Conservation (phyloP, 2,797 vertebrate species). For the Octomys mimax region DNA sequence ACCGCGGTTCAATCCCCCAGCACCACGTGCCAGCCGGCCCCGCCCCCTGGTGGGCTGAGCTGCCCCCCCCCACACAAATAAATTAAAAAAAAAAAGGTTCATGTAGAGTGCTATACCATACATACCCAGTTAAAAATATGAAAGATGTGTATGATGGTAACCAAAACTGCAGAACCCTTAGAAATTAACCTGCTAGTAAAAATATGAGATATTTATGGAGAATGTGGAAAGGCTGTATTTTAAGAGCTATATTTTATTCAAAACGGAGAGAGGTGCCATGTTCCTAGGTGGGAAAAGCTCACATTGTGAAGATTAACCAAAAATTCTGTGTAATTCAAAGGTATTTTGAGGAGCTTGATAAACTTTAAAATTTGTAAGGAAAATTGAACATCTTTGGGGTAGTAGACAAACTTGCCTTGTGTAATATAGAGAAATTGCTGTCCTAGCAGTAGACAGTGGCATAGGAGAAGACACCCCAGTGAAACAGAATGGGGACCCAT, state of each 20-base stretch:
- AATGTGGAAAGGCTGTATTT: neutral
- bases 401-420: neutral
- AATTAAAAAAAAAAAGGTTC: neutral
- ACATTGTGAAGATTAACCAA: neutral
- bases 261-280: neutral
- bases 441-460: neutral
- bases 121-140: neutral
- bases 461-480: neutral
- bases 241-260: neutral
- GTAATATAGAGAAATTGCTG: neutral
- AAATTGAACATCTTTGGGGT: neutral
- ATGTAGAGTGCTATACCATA: neutral
- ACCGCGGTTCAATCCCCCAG: too few relatives aligned
- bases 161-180: neutral
- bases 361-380: neutral
- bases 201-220: too few relatives aligned
- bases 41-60: too few relatives aligned
- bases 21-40: too few relatives aligned
- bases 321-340: neutral
- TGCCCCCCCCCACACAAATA: too few relatives aligned
- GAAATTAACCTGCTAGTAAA: neutral
- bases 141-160: neutral
- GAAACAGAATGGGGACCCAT: neutral
- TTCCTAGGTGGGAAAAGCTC: neutral
- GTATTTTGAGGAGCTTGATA: neutral